Evolutionary conservation across 2,797 vertebrate species (phyloP).

Genomic region (Chelon labrosus): DNA sequence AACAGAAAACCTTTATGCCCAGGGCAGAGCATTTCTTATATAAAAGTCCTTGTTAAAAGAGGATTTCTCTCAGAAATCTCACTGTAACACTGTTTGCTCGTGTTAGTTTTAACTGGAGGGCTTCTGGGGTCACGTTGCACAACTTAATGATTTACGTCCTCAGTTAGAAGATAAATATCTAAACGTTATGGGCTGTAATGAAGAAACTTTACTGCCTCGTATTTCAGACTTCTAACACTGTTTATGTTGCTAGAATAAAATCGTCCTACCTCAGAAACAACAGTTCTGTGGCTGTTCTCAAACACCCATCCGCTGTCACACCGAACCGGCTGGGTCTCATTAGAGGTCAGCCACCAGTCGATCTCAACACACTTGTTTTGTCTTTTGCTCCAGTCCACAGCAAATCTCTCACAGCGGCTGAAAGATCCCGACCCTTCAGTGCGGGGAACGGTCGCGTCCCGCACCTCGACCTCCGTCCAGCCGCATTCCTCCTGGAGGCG

Average conservation of each 20-base stretch:
- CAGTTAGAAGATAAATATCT: too few relatives aligned
- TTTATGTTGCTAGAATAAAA: background rate
- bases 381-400: slow-evolving; percentile 30
- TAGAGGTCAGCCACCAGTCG: slow-evolving; percentile 17
- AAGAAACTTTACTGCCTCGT: background rate
- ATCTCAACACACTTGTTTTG: slow-evolving; percentile 18
- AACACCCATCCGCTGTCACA: slow-evolving; percentile 41
- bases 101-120: background rate
- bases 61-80: background rate
- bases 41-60: too few relatives aligned
- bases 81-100: background rate
- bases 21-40: too few relatives aligned
- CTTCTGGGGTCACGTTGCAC: background rate
- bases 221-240: background rate
- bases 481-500: slow-evolving; percentile 33
- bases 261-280: slow-evolving; percentile 39
- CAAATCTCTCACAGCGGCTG: slow-evolving; percentile 44
- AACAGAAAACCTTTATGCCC: too few relatives aligned
- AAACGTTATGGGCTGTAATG: too few relatives aligned
- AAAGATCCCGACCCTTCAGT: slow-evolving; percentile 18
- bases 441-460: slow-evolving; percentile 21
- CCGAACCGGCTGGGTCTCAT: background rate
- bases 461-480: slow-evolving; percentile 38
- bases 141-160: too few relatives aligned
- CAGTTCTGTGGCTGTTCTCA: slow-evolving; percentile 24